Base-by-base conservation (phyloP, 2,888 invertebrate genomes). In the Oxyscelio sp. region DNA sequence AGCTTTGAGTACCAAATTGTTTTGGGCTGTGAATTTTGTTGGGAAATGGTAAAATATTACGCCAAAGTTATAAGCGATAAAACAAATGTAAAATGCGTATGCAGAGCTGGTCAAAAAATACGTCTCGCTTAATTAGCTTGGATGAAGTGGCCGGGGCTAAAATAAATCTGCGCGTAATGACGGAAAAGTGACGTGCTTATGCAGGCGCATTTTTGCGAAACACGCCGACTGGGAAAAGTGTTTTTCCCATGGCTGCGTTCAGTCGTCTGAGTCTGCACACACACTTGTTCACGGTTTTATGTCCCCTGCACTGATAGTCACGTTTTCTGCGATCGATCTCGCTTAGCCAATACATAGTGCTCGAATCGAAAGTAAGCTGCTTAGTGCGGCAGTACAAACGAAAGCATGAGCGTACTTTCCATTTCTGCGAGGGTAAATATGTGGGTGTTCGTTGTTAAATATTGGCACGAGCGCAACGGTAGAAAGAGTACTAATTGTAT, bases 341-440 rank as follows among this genome's bases (percentile, higher is more conserved):
- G 40, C 31, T 71, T 79, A 27, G 50, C 65, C 71, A 79, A 65
- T 50, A 31, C 38, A 1, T 58, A 58, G 38, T 38, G 34, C 59
- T 59, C 34, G 40, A 54, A 78, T 68, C 38, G 71, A 65, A 71
- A 71, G 65, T 70, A 56, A 70, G 34, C 22, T 71, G 71, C 45
- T 11, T 11, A 48, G 21, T 11, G 61, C 61, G 50, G 58, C 56
- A 66, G 66, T 70, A 70, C 50, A 73, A 80, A 73, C 73, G 79
- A 73, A 80, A 80, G 71, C 73, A 65, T 54, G 65, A 65, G 63
- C 79, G 22, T 66, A 73, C 79, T 80, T 80, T 80, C 79, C 56
- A 66, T 73, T 80, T 80, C 79, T 58, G 52, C 63, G 61, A 70
- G 48, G 71, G 48, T 65, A 71, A 71, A 79, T 65, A 54, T 24